Evolutionary conservation across 2,888 invertebrate genomes (phyloP), one percentile per base, ranked within the genome.

Genomic region (Pristionchus maxplancki): DNA sequence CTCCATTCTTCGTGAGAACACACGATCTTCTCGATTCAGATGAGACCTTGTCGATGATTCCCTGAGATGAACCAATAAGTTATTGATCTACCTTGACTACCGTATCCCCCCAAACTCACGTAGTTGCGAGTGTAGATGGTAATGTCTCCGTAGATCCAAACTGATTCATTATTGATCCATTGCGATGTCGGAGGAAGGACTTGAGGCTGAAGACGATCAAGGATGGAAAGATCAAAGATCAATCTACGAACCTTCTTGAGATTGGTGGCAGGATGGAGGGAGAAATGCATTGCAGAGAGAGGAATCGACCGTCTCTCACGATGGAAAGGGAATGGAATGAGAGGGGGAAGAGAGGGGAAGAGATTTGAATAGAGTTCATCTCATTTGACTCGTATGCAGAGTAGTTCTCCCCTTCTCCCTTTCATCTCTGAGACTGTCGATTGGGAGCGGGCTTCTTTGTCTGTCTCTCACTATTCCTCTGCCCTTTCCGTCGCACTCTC

Each of bases 1-100:
- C 48, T 67, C 86, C 71, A 37, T 71, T 71, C 71, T 71, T 71
- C 28, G 86, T 87, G 28, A 87, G 86, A 20, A 87, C 71, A 67
- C 44, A 44, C 8, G 71, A 34, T 71, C 86, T 67, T 71, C 86
- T 67, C 9, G 20, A 15, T 24, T 87, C 86, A 8, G 58, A 58
- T 3, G 71, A 71, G 6, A 71, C 71, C 31, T 48, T 87, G 50
- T 87, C 71, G 71, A 87, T 20, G n/a, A 67, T 44, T 50, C 86
- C 86, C 86, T 87, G 48, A 9, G 64, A 53, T 40, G 15, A 13
- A 64, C 24, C 44, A 1, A 78, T 20, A 37, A n/a, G 37, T 37
- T n/a, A 34, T 37, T 17, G 40, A 74, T 74, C 40, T 37, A 3
- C 20, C 74, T 20, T 5, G 44, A 48, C 1, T 48, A 81, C 74